A percentile compares a stretch with the other conserved stretches of the same genome.
phyloP scores from a whole-genome alignment of 1,140 invertebrate genomes.

The Tyrophagus putrescentiae region DNA sequence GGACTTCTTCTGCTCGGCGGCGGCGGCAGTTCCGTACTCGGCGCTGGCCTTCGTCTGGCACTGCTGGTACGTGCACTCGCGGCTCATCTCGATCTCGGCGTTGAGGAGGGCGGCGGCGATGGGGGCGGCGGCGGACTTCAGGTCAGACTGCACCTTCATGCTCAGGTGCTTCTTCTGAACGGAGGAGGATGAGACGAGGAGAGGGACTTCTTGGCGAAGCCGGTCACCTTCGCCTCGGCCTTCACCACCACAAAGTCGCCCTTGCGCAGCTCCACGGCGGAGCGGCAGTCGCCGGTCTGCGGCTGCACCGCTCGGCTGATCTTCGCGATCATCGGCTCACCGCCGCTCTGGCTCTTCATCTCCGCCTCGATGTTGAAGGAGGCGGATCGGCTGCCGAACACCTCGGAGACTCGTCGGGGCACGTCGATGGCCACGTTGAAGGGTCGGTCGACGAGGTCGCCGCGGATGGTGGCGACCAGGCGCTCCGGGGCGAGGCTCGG shows the following conservation, averaged over 20 bases:
- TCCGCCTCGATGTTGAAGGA: slow-evolving; percentile 13
- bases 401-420: not conserved
- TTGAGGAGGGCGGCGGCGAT: slow-evolving; percentile 7
- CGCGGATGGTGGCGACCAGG: slow-evolving; percentile 9
- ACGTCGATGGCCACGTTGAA: slow-evolving; percentile 15
- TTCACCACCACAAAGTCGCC: slow-evolving; percentile 1
- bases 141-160: slow-evolving; percentile 8
- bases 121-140: too few species aligned
- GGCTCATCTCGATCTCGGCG: slow-evolving; percentile 1
- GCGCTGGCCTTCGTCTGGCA: not conserved
- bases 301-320: not conserved
- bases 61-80: slow-evolving; percentile 6
- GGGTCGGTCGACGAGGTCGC: slow-evolving; percentile 13
- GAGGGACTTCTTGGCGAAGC: slow-evolving; percentile 10
- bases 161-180: not conserved
- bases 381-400: not conserved
- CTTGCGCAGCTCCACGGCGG: not conserved
- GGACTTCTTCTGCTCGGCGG: not conserved
- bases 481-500: not conserved
- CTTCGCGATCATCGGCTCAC: slow-evolving; percentile 9
- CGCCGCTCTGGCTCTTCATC: slow-evolving; percentile 11
- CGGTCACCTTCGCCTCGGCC: not conserved
- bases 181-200: too few species aligned
- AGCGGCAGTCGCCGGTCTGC: not conserved
- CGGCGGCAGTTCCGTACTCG: not conserved